Conservation (phyloP, 2,113 vertebrate species). For the Carlito syrichta region DNA sequence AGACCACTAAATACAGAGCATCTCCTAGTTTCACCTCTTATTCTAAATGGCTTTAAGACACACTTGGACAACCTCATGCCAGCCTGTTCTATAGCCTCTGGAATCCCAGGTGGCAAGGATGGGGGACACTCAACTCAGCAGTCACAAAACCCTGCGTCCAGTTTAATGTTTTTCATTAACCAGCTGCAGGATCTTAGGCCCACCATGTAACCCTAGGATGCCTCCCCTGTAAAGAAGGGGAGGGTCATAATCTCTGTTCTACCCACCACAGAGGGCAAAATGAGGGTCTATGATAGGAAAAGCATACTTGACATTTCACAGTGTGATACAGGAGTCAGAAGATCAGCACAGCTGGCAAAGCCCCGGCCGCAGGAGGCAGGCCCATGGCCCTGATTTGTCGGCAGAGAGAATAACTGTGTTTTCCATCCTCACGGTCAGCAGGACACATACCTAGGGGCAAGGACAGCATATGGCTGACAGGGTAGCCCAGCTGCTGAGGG, state of each 20-base stretch:
- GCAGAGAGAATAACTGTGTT: not conserved
- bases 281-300: not conserved
- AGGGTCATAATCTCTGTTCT: not conserved
- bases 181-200: not conserved
- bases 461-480: not conserved
- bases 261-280: not conserved
- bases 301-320: not conserved
- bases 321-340: not conserved
- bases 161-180: not conserved
- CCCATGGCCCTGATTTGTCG: not conserved
- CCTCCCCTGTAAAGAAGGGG: not conserved
- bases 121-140: not conserved
- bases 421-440: not conserved
- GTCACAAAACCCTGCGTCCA: not conserved
- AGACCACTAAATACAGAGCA: not conserved
- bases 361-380: not conserved
- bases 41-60: conserved; percentile 3
- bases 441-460: not conserved
- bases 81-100: not conserved
- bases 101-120: not conserved
- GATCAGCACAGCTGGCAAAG: not conserved
- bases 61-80: not conserved
- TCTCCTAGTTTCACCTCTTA: not conserved
- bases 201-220: not conserved
- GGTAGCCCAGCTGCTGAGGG: not conserved